A percentile compares a stretch with the other conserved stretches of the same genome.
phyloP scores from a whole-genome alignment of 2,113 vertebrate genomes.

The Phrynosoma blainvillii region DNA sequence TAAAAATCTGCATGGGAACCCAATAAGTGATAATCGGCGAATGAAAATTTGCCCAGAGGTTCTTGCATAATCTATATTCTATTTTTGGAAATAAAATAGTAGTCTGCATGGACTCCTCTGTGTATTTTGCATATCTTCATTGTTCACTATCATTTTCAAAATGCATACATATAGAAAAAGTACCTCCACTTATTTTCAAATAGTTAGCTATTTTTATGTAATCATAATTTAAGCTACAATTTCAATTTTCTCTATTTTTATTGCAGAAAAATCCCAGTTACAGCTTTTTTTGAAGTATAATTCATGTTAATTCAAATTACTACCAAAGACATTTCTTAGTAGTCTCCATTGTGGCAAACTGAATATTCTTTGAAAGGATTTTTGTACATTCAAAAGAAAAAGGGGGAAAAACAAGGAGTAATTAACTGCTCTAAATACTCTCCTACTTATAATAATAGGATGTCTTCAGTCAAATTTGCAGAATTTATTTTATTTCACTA shows the following conservation, averaged over 20 bases:
- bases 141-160: neutral
- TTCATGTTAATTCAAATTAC: constrained; percentile 63
- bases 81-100: neutral
- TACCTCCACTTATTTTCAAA: constrained; percentile 4
- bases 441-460: constrained; percentile 87
- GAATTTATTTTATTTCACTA: constrained; percentile 91
- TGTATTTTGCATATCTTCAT: neutral
- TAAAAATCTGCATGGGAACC: neutral
- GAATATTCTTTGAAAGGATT: constrained; percentile 66
- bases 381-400: constrained; percentile 64
- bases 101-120: neutral
- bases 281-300: constrained; percentile 56
- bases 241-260: constrained; percentile 21
- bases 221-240: constrained; percentile 12
- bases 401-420: constrained; percentile 76
- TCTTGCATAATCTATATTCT: neutral
- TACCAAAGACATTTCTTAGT: constrained; percentile 62
- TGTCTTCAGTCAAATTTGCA: constrained; percentile 87
- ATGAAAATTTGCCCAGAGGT: neutral
- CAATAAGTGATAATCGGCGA: neutral
- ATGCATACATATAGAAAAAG: fast-evolving
- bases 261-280: neutral
- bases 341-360: constrained; percentile 48
- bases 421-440: constrained; percentile 88
- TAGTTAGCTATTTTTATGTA: neutral